Base-by-base conservation (phyloP, 1,140 invertebrate species). In the Drosophila azteca region DNA sequence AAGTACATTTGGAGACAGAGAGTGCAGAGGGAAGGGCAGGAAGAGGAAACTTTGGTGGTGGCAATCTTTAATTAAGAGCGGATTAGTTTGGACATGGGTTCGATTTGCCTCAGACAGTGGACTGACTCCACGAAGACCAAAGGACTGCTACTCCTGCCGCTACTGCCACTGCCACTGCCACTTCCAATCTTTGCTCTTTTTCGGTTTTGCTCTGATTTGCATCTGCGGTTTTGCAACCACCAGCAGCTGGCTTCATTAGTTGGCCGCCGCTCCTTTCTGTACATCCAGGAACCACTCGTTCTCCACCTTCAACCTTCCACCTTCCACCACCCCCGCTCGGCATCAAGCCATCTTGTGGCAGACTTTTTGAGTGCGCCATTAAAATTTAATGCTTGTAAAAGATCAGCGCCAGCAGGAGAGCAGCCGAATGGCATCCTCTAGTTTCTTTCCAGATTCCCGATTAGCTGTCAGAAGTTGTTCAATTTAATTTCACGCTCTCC, bases 1-100 rank as follows among this genome's bases (percentile, higher is more conserved):
- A 79, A 83, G 83, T 79, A 60, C 76, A 87, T 67, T 82, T 9
- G 0, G 29, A 35, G 31, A 35, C 9, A 35, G 49, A 9, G 4
- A 7, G 3, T 39, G 39, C 24, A 0, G n/a, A 4, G 3, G 26
- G n/a, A 26, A 8, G 5, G 11, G 22, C 2, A 9, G 31, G 31
- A 8, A 9, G 24, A 8, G 9, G 53, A 65, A 66, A 66, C 64
- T 66, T 66, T 46, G 44, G 65, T 58, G 72, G 48, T 57, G 80
- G 77, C 75, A 78, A 90, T 85, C 85, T 91, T 91, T 91, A 91
- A 91, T 91, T 91, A 91, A 91, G 90, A 91, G 82, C 79, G 80
- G 82, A 91, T 90, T 91, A 90, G 81, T 90, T 75, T 84, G 85
- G 82, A 90, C 89, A 91, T 84, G 84, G 81, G 76, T 85, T 79